Evolutionary conservation across 2,888 invertebrate genomes (phyloP), one percentile per base, ranked within the genome.

Genomic region (Cinara cedri): DNA sequence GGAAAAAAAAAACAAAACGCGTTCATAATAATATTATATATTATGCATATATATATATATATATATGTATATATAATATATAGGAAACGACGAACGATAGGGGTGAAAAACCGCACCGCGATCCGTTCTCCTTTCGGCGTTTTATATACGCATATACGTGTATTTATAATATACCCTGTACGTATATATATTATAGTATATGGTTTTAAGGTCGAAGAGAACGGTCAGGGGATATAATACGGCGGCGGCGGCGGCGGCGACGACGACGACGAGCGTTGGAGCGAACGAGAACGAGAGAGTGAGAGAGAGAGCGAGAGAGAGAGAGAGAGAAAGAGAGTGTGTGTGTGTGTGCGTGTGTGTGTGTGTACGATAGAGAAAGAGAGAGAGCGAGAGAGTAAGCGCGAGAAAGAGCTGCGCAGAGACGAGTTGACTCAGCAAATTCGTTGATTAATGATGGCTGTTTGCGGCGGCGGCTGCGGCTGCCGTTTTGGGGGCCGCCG

Each of bases 391-490:
- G 34, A 3, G 72, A 6, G 21, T 10, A 26, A 72, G 57, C 11
- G 51, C 62, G 62, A 74, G 10, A 34, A 51, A 63, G 6, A 26
- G 46, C 1, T 8, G 10, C 1, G 2, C 10, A 4, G 34, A 66
- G 66, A 68, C 68, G 76, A 75, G 75, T 76, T 76, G 76, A 76
- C 76, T 76, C 76, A 76, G 76, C 76, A 76, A 76, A 76, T 76
- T 76, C 66, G 76, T 76, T 76, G 76, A 76, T 76, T 76, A 76
- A 76, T 76, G 76, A 76, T 76, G 68, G 76, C 76, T 68, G 76
- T 76, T 76, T 76, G 76, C 76, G 74, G 72, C 60, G 72, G 70
- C 70, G 72, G 51, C 42, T 46, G 62, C 24, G 26, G 62, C 76
- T 46, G 46, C 66, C 26, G 65, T 46, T 46, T 46, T 55, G 44